Conservation (phyloP, 2,888 invertebrate genomes). For the Xestia rhomboidea region DNA sequence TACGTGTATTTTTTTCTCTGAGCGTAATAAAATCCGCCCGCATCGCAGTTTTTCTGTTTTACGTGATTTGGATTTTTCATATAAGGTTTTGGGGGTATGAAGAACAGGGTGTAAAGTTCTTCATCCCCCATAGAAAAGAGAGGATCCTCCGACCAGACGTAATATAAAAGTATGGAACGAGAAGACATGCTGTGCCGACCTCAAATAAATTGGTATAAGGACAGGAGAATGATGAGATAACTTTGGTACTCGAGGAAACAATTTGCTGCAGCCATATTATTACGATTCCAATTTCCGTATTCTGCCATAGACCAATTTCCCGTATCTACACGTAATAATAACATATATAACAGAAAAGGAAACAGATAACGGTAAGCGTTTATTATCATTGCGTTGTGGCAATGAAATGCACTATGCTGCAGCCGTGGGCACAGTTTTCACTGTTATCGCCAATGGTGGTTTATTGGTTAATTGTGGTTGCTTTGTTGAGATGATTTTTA, state of each 20-base stretch:
- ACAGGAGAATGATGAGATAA: too few relatives aligned
- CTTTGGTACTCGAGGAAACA: not conserved
- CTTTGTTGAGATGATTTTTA: not conserved
- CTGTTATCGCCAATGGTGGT: not conserved
- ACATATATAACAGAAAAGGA: not conserved
- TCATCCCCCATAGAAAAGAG: too few relatives aligned
- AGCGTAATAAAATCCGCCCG: too few relatives aligned
- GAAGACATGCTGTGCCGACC: too few relatives aligned
- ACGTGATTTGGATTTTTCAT: too few relatives aligned
- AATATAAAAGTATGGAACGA: too few relatives aligned
- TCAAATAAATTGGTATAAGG: too few relatives aligned
- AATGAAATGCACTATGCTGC: slow-evolving; percentile 39
- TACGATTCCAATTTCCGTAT: not conserved
- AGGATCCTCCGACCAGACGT: too few relatives aligned
- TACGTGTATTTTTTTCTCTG: too few relatives aligned
- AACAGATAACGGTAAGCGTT: slow-evolving; percentile 37
- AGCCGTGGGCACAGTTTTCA: slow-evolving; percentile 28
- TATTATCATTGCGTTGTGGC: slow-evolving; percentile 39
- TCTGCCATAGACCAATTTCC: not conserved
- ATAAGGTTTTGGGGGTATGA: too few relatives aligned
- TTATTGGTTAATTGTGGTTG: not conserved
- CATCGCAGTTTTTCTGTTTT: too few relatives aligned
- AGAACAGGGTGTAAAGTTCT: too few relatives aligned
- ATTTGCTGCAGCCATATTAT: not conserved
- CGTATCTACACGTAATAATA: not conserved